Evolutionary conservation across 2,888 invertebrate genomes (phyloP), one percentile per base, ranked within the genome.

Genomic region (Rhogogaster chlorosoma): DNA sequence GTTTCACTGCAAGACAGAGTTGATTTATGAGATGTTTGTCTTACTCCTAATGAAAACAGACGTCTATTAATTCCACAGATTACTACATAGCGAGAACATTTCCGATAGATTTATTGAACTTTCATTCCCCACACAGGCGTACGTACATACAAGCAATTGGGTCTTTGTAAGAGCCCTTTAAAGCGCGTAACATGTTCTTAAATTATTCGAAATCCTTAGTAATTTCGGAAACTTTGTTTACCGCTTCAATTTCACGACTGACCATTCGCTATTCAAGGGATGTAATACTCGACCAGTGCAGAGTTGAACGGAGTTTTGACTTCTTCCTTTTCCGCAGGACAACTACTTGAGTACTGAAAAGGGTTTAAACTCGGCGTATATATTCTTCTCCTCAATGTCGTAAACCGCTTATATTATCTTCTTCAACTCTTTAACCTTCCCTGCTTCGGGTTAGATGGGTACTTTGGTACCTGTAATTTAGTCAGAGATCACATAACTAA

Each of bases 401-500:
- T 77, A 53, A 53, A 77, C 32, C 77, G 49, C n/a, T 32, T 77
- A 29, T 29, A 77, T 53, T 53, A 53, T 77, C 45, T 77, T 61
- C 57, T 26, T 6, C 15, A 42, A 80, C 80, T 80, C 53, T 61
- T 80, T 64, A 64, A 80, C 80, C 80, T 45, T 42, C 61, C 61
- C 4, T 18, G 77, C 7, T 36, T 12, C 61, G n/a, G 80, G 80
- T 64, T 61, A 80, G 38, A 53, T 61, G 22, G 38, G 77, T 61
- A 61, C 57, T 32, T 22, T 36, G n/a, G 80, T 80, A 61, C 80
- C 80, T 38, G 61, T 80, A 80, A 80, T 80, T 80, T 80, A 80
- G 80, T 80, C 61, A 64, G 80, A 32, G 80, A 64, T 80, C 80
- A 80, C 61, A 64, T 80, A 36, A 80, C 61, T 80, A 80, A 80